Conservation (phyloP, 2,113 vertebrate species). For the Clinocottus analis region DNA sequence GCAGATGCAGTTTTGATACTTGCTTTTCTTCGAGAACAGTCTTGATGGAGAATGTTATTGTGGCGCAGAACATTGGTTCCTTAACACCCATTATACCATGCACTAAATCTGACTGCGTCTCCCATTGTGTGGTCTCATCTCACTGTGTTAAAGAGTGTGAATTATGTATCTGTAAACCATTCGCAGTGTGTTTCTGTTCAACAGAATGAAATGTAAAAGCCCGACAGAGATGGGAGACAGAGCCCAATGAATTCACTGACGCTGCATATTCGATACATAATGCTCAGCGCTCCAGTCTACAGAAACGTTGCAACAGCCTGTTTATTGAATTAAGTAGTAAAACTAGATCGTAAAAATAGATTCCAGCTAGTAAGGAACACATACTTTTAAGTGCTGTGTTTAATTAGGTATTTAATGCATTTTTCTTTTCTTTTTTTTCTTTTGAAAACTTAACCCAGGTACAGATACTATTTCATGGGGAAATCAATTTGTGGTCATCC, state of each 20-base stretch:
- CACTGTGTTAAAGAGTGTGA: constrained; percentile 29
- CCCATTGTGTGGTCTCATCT: constrained; percentile 34
- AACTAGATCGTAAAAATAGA: constrained; percentile 44
- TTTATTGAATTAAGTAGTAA: constrained; percentile 59
- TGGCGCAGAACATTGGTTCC: constrained; percentile 34
- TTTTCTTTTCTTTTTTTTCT: not conserved
- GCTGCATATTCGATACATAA: constrained; percentile 37
- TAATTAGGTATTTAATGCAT: constrained; percentile 20
- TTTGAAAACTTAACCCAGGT: not conserved
- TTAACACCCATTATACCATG: constrained; percentile 31
- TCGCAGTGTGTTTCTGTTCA: constrained; percentile 48
- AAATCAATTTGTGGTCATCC: not conserved
- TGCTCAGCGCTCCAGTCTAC: constrained; percentile 22
- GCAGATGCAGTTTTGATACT: constrained; percentile 64
- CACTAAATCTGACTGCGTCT: constrained; percentile 30
- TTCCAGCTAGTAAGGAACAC: constrained; percentile 15
- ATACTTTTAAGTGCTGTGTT: constrained; percentile 27
- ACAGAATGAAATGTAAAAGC: constrained; percentile 36
- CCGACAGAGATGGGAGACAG: constrained; percentile 9
- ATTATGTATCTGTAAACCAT: constrained; percentile 42
- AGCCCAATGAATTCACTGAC: constrained; percentile 32
- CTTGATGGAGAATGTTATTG: constrained; percentile 46
- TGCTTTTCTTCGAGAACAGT: constrained; percentile 55
- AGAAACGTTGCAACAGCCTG: constrained; percentile 40
- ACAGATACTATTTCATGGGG: not conserved